Conservation (phyloP, 2,888 invertebrate species). For the Taphrorychus bicolor region DNA sequence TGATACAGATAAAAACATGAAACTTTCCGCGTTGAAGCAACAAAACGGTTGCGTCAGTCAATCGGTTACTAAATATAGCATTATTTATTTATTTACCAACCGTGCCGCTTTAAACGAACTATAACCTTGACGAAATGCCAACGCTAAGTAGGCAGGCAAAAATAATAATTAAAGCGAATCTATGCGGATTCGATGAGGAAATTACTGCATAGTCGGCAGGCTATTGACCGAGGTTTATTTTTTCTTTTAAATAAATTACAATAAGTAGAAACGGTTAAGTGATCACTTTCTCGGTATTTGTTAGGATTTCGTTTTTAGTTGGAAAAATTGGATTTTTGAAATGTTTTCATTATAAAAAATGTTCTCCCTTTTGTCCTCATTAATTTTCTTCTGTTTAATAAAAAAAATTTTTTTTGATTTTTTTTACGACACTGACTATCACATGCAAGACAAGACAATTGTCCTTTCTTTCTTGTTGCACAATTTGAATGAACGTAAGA, state of each 20-base stretch:
- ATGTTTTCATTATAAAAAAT: too few relatives aligned
- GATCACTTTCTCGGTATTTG: background rate
- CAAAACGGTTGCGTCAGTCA: background rate
- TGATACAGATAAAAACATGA: background rate
- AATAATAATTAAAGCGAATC: conserved; percentile 11
- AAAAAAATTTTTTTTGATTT: too few relatives aligned
- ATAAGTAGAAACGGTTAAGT: background rate
- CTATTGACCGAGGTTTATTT: conserved; percentile 26
- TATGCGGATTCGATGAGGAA: conserved; percentile 21
- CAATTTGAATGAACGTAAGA: too few relatives aligned
- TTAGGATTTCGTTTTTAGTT: too few relatives aligned
- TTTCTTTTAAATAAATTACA: too few relatives aligned
- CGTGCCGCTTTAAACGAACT: conserved; percentile 19
- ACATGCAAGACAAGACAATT: background rate
- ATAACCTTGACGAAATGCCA: conserved; percentile 14
- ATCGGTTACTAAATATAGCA: background rate
- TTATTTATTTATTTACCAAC: conserved; percentile 23
- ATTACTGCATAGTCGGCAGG: conserved; percentile 22
- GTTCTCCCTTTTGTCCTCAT: too few relatives aligned
- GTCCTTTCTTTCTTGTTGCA: background rate
- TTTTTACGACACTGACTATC: too few relatives aligned
- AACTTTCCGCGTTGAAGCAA: background rate
- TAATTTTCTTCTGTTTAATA: too few relatives aligned
- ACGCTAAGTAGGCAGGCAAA: conserved; percentile 15
- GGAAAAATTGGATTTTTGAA: too few relatives aligned